phyloP scores from a whole-genome alignment of 1,140 invertebrate genomes.

The Hypothenemus hampei region DNA sequence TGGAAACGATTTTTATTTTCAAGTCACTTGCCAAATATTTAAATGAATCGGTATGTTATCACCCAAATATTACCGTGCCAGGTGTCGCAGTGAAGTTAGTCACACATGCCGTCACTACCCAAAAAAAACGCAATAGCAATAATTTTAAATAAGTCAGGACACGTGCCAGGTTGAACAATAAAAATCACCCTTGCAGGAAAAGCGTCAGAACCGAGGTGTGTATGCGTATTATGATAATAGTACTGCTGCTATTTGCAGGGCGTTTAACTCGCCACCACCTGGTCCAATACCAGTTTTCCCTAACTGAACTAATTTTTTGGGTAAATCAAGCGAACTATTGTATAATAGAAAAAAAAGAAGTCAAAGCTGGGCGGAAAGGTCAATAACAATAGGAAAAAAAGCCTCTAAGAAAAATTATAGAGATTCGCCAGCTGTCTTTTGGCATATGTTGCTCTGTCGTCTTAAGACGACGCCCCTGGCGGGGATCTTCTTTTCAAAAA shows the following conservation, averaged over 20 bases:
- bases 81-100: not conserved
- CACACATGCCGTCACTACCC: not conserved
- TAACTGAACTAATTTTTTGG: too few relatives aligned
- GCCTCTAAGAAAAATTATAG: not conserved
- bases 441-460: constrained; percentile 7
- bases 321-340: too few relatives aligned
- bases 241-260: constrained; percentile 2
- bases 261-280: too few relatives aligned
- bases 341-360: not conserved
- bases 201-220: not conserved
- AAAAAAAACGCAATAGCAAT: not conserved
- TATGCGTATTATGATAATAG: constrained; percentile 5
- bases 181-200: constrained; percentile 13
- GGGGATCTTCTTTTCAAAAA: not conserved
- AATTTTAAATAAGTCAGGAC: not conserved
- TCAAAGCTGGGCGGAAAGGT: not conserved
- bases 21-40: too few relatives aligned
- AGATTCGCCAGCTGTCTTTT: constrained; percentile 10
- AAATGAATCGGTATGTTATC: too few relatives aligned
- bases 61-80: not conserved
- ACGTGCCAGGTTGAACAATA: constrained; percentile 9
- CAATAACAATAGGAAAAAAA: not conserved
- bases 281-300: too few relatives aligned
- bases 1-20: too few relatives aligned
- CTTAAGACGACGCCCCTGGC: constrained; percentile 9